Conservation (phyloP, 2,888 invertebrate species). For the Lepetodrilus schrolli region DNA sequence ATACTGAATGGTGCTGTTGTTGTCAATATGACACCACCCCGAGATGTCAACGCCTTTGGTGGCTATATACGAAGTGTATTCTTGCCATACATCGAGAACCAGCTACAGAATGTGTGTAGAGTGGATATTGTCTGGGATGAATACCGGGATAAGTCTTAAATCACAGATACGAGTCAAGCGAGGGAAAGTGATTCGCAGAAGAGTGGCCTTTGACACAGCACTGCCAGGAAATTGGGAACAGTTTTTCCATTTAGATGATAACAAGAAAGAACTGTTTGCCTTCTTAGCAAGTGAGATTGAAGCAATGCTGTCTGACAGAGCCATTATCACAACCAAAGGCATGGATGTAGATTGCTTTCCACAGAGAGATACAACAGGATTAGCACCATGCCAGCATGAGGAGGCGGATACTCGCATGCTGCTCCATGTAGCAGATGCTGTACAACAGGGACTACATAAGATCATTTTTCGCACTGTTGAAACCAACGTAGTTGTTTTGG, state of each 20-base stretch:
- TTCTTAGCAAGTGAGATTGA: slow-evolving; percentile 27
- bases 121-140: slow-evolving; percentile 46
- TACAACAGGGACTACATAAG: background rate
- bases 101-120: slow-evolving; percentile 8
- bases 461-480: background rate
- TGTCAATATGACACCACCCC: background rate
- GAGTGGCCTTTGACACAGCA: slow-evolving; percentile 28
- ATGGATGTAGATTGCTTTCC: too few relatives aligned
- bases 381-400: background rate
- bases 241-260: slow-evolving; percentile 38
- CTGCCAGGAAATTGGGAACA: slow-evolving; percentile 37
- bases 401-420: background rate
- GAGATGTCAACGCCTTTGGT: slow-evolving; percentile 37
- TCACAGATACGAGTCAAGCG: slow-evolving; percentile 38
- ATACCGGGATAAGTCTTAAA: slow-evolving; percentile 43
- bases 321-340: background rate
- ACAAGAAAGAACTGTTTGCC: slow-evolving; percentile 43
- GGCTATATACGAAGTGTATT: slow-evolving; percentile 19
- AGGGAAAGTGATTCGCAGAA: slow-evolving; percentile 41
- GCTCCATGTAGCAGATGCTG: slow-evolving; percentile 1
- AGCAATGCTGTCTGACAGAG: background rate
- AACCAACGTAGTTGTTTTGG: background rate
- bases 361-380: background rate
- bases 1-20: background rate
- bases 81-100: background rate